phyloP scores from a whole-genome alignment of 2,797 vertebrate genomes.

The Falco columbarius region DNA sequence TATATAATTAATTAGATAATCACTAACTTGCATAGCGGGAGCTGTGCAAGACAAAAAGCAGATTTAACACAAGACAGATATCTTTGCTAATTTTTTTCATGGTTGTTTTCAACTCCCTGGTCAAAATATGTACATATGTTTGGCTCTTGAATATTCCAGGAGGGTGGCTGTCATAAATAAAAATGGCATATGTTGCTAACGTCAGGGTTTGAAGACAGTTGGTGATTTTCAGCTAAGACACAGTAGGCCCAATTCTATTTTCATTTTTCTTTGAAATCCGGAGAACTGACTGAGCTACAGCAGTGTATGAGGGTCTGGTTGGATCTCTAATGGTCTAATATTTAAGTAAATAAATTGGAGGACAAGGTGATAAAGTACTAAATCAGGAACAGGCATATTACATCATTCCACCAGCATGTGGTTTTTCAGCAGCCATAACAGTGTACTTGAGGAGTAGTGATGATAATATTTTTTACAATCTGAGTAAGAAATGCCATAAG shows the following conservation, averaged over 20 bases:
- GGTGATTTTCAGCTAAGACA: constrained; percentile 7
- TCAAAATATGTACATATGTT: constrained; percentile 11
- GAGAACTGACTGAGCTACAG: not conserved
- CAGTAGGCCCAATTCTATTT: constrained; percentile 31
- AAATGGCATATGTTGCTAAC: constrained; percentile 40
- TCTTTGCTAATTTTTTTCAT: not conserved
- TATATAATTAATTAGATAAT: not conserved
- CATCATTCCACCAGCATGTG: not conserved
- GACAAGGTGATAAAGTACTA: not conserved
- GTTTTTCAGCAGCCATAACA: not conserved
- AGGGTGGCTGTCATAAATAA: constrained; percentile 32
- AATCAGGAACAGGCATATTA: not conserved
- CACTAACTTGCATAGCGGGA: not conserved
- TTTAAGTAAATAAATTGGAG: not conserved
- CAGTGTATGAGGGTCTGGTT: not conserved
- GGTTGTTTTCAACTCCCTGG: not conserved
- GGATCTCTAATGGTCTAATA: not conserved
- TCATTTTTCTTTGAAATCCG: constrained; percentile 13
- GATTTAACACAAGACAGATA: not conserved
- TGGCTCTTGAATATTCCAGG: not conserved
- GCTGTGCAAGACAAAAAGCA: not conserved
- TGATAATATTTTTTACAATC: not conserved
- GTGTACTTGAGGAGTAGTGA: not conserved
- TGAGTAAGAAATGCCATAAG: not conserved
- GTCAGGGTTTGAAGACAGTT: constrained; percentile 35